Evolutionary conservation across 2,888 invertebrate species (phyloP).

Genomic region (Stenodera caucasica): DNA sequence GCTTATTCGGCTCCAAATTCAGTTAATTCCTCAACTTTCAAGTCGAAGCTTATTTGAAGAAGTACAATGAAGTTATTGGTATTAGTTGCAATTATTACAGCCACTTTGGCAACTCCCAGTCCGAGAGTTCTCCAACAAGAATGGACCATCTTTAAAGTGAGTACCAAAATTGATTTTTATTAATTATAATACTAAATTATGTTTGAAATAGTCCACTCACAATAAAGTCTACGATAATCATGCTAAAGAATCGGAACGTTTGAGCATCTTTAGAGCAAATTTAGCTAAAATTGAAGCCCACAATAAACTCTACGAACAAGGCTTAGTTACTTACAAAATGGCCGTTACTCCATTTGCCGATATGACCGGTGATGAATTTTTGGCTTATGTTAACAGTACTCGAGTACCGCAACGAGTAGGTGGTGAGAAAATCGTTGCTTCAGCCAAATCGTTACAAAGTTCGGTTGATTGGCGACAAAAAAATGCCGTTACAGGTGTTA

Average conservation of each 20-base stretch:
- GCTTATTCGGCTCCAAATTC: no score
- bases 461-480: no score
- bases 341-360: background rate
- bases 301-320: background rate
- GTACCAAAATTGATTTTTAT: constrained; percentile 11
- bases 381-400: no score
- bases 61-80: no score
- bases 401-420: no score
- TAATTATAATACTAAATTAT: no score
- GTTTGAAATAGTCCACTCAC: background rate
- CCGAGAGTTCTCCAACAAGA: background rate
- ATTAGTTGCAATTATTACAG: background rate
- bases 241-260: background rate
- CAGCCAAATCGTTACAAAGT: no score
- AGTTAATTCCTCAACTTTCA: no score
- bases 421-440: no score
- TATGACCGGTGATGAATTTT: background rate
- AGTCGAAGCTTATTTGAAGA: no score
- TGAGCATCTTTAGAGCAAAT: background rate
- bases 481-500: no score
- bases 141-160: constrained; percentile 15
- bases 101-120: constrained; percentile 6
- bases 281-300: background rate
- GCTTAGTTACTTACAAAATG: background rate
- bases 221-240: background rate